Conservation (phyloP, 2,888 invertebrate genomes). For the Oscheius sp. region DNA sequence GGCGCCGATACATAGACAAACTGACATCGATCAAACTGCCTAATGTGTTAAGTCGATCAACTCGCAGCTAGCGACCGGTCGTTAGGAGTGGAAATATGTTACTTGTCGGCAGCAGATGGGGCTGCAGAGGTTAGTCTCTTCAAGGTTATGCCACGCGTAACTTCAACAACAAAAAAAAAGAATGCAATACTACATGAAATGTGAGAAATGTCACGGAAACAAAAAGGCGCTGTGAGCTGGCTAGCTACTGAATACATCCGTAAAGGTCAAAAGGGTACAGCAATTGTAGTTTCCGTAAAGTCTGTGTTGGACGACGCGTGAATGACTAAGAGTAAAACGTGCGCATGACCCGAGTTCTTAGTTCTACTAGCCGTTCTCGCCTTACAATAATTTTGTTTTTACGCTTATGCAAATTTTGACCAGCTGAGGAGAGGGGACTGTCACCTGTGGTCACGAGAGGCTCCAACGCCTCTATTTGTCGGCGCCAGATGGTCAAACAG, state of each 20-base stretch:
- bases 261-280: no score
- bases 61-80: background rate
- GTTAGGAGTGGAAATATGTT: conserved; percentile 10
- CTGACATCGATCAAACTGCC: background rate
- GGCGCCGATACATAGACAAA: background rate
- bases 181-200: conserved; percentile 18
- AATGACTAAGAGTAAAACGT: conserved; percentile 14
- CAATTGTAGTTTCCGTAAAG: no score
- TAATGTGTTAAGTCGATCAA: background rate
- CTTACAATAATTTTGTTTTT: background rate
- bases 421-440: conserved; percentile 15
- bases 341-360: no score
- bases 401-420: conserved; percentile 19
- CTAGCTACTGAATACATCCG: no score
- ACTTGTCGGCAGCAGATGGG: conserved; percentile 12
- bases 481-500: conserved; percentile 30
- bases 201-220: conserved; percentile 19
- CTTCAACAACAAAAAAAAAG: background rate
- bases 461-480: conserved; percentile 13
- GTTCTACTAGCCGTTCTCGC: background rate
- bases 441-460: conserved; percentile 18
- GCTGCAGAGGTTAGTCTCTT: background rate
- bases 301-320: no score
- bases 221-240: background rate
- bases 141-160: background rate